Evolutionary conservation across 2,797 vertebrate genomes (phyloP).

Genomic region (Aphelocoma californica): DNA sequence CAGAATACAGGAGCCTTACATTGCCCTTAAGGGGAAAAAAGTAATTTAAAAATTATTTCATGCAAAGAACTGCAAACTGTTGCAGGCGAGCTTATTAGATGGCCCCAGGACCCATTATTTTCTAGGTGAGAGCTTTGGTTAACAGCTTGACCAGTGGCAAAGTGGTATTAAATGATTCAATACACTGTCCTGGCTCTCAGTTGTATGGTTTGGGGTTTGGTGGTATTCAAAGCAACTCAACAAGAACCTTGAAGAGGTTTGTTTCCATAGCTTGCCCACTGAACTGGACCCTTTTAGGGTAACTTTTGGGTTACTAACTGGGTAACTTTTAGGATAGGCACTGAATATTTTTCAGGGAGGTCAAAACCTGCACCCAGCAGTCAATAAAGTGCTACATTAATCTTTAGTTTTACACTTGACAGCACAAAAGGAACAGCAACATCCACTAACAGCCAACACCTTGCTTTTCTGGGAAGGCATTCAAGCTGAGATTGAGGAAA

Average conservation of each 20-base stretch:
- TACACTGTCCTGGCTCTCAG: not conserved
- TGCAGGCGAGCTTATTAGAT: not conserved
- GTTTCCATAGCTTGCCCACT: not conserved
- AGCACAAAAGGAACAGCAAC: not conserved
- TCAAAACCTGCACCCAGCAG: not conserved
- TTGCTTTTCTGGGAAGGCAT: not conserved
- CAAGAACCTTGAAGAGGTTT: not conserved
- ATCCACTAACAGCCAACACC: not conserved
- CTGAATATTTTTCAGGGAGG: not conserved
- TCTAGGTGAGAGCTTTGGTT: not conserved
- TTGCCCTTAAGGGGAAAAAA: not conserved
- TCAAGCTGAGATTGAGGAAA: not conserved
- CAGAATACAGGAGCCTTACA: not conserved
- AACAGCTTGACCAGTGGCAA: not conserved
- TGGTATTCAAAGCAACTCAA: not conserved
- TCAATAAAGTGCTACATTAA: not conserved
- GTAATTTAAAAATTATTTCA: not conserved
- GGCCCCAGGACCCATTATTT: not conserved
- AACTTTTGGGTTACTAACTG: no score
- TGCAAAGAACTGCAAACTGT: not conserved
- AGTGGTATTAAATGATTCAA: not conserved
- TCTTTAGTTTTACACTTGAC: not conserved
- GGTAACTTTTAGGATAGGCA: not conserved
- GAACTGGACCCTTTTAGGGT: not conserved
- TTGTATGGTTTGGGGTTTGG: not conserved